phyloP scores from a whole-genome alignment of 2,113 vertebrate genomes.

The Corvus moneduloides region DNA sequence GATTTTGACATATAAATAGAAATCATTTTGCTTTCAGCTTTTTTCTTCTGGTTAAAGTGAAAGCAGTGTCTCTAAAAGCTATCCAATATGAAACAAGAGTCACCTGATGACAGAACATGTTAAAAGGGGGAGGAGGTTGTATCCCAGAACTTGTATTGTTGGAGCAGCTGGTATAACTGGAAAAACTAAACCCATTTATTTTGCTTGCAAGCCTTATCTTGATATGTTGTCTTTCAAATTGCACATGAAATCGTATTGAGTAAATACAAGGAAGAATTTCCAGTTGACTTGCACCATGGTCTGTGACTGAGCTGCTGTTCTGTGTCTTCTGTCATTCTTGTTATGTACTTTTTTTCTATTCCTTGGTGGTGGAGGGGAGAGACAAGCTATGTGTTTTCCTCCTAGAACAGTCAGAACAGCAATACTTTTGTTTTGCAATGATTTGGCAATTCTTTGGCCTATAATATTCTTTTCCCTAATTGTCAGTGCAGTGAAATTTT shows the following conservation, averaged over 20 bases:
- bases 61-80: not conserved
- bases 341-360: not conserved
- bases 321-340: not conserved
- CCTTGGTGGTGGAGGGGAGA: not conserved
- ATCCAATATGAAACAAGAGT: not conserved
- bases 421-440: not conserved
- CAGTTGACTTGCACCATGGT: not conserved
- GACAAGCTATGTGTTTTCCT: not conserved
- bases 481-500: not conserved
- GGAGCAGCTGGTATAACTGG: conserved; percentile 48
- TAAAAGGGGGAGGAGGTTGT: not conserved
- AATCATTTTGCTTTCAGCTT: not conserved
- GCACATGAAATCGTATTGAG: not conserved
- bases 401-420: not conserved
- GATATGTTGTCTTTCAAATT: conserved; percentile 6
- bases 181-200: conserved; percentile 32
- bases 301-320: not conserved
- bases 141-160: conserved; percentile 4
- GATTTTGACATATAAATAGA: not conserved
- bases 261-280: conserved; percentile 37
- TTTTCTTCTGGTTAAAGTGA: not conserved
- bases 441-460: not conserved
- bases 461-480: not conserved
- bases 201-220: conserved; percentile 17
- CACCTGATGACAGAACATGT: not conserved